Percentiles rank a stretch among this genome's conserved stretches.
phyloP scores from a whole-genome alignment of 2,888 invertebrate genomes.

The Ametastegia equiseti region DNA sequence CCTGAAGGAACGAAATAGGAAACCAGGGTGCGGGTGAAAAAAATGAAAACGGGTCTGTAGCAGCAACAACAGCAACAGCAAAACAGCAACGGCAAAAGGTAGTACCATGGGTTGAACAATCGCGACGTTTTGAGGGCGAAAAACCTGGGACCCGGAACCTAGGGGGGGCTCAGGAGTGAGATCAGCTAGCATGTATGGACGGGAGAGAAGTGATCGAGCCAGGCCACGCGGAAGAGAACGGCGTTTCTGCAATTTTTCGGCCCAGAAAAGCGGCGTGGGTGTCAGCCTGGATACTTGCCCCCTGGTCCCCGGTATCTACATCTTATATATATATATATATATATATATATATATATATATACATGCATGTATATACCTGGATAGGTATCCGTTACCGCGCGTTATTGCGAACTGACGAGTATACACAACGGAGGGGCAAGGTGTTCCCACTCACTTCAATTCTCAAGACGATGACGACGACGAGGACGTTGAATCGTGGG shows the following conservation, averaged over 20 bases:
- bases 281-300: slow-evolving; percentile 68
- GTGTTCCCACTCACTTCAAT: slow-evolving; percentile 38
- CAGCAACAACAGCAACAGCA: slow-evolving; percentile 53
- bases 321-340: no score
- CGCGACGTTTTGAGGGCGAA: slow-evolving; percentile 68
- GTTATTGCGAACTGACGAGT: slow-evolving; percentile 11
- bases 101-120: slow-evolving; percentile 58
- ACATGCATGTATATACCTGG: no score
- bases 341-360: no score
- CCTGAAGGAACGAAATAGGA: slow-evolving; percentile 48
- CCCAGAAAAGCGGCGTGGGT: slow-evolving; percentile 71
- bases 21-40: slow-evolving; percentile 51
- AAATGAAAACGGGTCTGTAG: slow-evolving; percentile 60
- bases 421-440: slow-evolving; percentile 8
- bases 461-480: not conserved
- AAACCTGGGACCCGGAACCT: slow-evolving; percentile 67
- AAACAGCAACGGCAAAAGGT: no score
- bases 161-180: slow-evolving; percentile 52
- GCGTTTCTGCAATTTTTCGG: slow-evolving; percentile 67
- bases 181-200: no score
- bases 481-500: not conserved
- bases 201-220: slow-evolving; percentile 42
- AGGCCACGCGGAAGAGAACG: slow-evolving; percentile 71
- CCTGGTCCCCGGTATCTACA: slow-evolving; percentile 31
- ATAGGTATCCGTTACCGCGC: not conserved